phyloP scores from a whole-genome alignment of 1,140 invertebrate genomes.

The Brachionus rotundiformis region DNA sequence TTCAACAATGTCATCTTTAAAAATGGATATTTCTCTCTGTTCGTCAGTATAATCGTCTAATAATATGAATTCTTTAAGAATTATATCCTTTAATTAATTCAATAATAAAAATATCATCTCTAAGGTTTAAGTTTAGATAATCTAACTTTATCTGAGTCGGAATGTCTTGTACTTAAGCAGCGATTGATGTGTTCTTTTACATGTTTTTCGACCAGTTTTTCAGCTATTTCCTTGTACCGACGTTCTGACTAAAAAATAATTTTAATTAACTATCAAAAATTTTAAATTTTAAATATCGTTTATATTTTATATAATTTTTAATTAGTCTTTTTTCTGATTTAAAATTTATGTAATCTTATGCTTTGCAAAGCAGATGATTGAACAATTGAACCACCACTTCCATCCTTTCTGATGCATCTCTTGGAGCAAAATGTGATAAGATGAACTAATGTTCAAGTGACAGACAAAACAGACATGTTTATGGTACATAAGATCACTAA shows the following conservation, averaged over 20 bases:
- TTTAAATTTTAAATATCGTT: no score
- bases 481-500: no score
- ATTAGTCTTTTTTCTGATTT: no score
- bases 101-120: background rate
- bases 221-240: constrained; percentile 3
- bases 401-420: no score
- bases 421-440: no score
- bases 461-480: no score
- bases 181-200: constrained; percentile 46
- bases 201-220: constrained; percentile 44
- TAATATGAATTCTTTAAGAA: constrained; percentile 55
- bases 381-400: no score
- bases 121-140: background rate
- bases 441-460: no score
- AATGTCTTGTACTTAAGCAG: constrained; percentile 22
- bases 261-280: background rate
- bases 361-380: no score
- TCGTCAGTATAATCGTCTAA: constrained; percentile 55
- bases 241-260: constrained; percentile 6
- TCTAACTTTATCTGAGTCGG: background rate
- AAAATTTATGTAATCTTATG: no score
- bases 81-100: constrained; percentile 52
- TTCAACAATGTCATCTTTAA: constrained; percentile 58
- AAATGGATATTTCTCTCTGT: constrained; percentile 55
- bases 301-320: no score